These are phyloP conservation scores for Monopis laevigella DNA, from an alignment of 2,888 invertebrate species.

Conservation along the genomic window DNA sequence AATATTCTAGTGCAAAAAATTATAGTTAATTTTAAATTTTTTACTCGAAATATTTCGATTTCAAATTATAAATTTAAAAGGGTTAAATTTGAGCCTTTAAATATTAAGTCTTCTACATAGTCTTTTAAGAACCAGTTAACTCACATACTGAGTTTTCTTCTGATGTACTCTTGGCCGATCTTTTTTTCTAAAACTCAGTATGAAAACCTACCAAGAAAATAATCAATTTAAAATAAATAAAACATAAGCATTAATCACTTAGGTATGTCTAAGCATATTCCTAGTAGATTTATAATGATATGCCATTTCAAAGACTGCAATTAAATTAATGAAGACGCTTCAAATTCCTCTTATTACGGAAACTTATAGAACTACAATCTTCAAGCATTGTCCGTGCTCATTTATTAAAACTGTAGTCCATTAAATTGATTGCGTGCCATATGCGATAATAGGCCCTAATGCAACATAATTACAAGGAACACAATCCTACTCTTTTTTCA, in stretches of 20 bases:
- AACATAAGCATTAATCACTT: not conserved
- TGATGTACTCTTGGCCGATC: too few species aligned
- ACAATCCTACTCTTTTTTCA: slow-evolving; percentile 29
- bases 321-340: not conserved
- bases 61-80: too few species aligned
- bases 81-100: too few species aligned
- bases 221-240: not conserved
- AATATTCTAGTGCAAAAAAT: too few species aligned
- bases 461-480: slow-evolving; percentile 47
- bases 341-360: slow-evolving; percentile 3
- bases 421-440: slow-evolving; percentile 48
- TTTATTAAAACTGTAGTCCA: slow-evolving; percentile 48
- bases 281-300: not conserved
- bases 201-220: not conserved
- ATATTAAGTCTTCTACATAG: too few species aligned
- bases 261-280: not conserved
- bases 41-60: too few species aligned
- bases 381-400: slow-evolving; percentile 39
- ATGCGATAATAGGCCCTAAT: slow-evolving; percentile 49
- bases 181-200: too few species aligned
- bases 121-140: too few species aligned
- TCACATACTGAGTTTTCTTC: too few species aligned
- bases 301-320: too few species aligned
- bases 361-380: not conserved
- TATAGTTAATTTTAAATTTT: too few species aligned